Evolutionary conservation across 2,888 invertebrate genomes (phyloP), one percentile per base, ranked within the genome.

Genomic region (Cantharis rufa): DNA sequence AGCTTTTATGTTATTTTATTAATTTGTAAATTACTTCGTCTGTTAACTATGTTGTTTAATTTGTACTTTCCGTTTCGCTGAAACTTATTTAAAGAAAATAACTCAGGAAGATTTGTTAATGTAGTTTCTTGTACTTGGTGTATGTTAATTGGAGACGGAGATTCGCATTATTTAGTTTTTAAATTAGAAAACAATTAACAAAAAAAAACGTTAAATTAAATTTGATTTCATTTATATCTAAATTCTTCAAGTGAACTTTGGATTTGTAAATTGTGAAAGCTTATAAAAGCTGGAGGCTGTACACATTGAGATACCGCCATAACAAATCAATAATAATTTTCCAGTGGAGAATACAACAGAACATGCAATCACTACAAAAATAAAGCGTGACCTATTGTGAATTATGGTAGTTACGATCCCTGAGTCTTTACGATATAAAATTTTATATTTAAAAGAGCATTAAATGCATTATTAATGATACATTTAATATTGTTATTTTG

Each of bases 251-350:
- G 10, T 63, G 15, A 64, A 15, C 63, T 28, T 13, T 32, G 21
- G 72, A 61, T n/a, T 48, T 72, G 64, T 64, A 72, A 66, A 18
- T 48, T 48, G n/a, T 32, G 18, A 61, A 66, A 24, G n/a, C 32
- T 68, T 18, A 24, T 28, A 32, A 72, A 68, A 72, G 68, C 72
- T 48, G 72, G 72, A 68, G 48, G 72, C 68, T 72, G 72, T 64
- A 63, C 48, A 62, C 71, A 72, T 72, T 66, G 21, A 66, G 72
- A 72, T 27, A 72, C 72, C 18, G 66, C 27, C 32, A 72, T 48
- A 72, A 27, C 21, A 66, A 72, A 72, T 72, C 72, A 48, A 72
- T 72, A 61, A 71, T 71, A 69, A 69, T 69, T 69, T 69, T 69
- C 62, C 71, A 62, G 71, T 62, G 63, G 71, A 62, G 62, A 71